These are phyloP conservation scores for Macropus fuliginosus DNA, from an alignment of 2,797 vertebrate genomes.

Conservation along the genomic window DNA sequence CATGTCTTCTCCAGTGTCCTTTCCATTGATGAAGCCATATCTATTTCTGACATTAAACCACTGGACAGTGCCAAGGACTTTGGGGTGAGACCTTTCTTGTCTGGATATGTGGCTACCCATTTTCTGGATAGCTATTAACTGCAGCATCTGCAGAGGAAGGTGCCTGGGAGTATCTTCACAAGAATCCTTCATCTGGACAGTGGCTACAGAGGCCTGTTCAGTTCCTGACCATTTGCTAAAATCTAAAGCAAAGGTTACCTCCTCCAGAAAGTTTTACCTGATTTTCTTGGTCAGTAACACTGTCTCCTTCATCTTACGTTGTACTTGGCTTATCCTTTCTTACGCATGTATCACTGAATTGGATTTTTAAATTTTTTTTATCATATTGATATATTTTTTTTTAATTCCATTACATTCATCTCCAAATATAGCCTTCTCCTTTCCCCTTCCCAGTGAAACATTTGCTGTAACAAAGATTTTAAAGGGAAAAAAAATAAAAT, in stretches of 20 bases:
- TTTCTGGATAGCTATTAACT: neutral
- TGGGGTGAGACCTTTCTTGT: neutral
- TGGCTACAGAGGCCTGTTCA: neutral
- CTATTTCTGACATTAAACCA: neutral
- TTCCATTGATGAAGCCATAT: neutral
- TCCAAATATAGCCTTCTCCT: neutral
- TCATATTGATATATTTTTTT: neutral
- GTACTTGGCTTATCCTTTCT: neutral
- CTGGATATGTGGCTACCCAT: neutral
- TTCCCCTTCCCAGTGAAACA: neutral
- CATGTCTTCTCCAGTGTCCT: neutral
- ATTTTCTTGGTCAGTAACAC: neutral
- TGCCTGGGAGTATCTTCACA: neutral
- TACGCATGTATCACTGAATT: neutral
- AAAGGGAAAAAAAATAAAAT: neutral
- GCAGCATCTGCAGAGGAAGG: neutral
- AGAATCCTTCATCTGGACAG: neutral
- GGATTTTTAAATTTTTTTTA: neutral
- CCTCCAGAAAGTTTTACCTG: neutral
- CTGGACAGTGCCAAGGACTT: neutral
- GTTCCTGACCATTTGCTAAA: neutral
- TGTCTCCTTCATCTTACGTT: neutral
- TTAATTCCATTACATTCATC: neutral
- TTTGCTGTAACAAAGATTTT: neutral
- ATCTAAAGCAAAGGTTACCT: neutral